Conservation (phyloP, 2,797 vertebrate species). For the Tokudaia tokunoshimensis region DNA sequence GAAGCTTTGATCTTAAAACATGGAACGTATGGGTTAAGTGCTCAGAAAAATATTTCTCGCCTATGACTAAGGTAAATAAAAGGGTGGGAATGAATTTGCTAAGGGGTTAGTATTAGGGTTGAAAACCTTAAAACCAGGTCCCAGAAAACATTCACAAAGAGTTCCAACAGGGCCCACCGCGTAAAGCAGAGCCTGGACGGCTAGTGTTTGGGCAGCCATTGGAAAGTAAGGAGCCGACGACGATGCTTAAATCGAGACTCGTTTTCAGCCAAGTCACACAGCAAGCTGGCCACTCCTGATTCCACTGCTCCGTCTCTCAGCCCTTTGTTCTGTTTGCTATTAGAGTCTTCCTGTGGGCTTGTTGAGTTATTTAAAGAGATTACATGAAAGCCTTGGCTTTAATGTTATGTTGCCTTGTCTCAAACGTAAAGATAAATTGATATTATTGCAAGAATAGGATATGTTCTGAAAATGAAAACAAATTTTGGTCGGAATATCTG, state of each 20-base stretch:
- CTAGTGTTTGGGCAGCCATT: not conserved
- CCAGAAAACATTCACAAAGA: not conserved
- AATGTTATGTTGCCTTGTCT: slow-evolving; percentile 23
- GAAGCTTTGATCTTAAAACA: slow-evolving; percentile 29
- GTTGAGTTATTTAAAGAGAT: not conserved
- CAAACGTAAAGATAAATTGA: slow-evolving; percentile 39
- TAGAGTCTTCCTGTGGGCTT: not conserved
- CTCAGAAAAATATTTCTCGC: slow-evolving; percentile 49
- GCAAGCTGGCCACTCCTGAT: not conserved
- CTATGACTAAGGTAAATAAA: slow-evolving; percentile 1
- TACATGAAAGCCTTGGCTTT: slow-evolving; percentile 11
- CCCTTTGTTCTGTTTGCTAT: not conserved
- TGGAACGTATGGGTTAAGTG: not conserved
- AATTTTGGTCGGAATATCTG: slow-evolving; percentile 13
- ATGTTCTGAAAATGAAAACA: slow-evolving; percentile 55
- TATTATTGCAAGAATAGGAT: not conserved
- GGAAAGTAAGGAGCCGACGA: not conserved
- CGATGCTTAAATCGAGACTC: not conserved
- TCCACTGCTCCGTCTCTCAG: not conserved
- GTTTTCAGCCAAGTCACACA: not conserved
- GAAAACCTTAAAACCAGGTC: not conserved
- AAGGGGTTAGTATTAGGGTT: not conserved
- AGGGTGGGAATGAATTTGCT: not conserved
- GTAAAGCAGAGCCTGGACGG: not conserved
- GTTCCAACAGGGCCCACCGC: not conserved